These are phyloP conservation scores for Xiphorhynchus elegans DNA, from an alignment of 2,113 vertebrate species.

Conservation along the genomic window DNA sequence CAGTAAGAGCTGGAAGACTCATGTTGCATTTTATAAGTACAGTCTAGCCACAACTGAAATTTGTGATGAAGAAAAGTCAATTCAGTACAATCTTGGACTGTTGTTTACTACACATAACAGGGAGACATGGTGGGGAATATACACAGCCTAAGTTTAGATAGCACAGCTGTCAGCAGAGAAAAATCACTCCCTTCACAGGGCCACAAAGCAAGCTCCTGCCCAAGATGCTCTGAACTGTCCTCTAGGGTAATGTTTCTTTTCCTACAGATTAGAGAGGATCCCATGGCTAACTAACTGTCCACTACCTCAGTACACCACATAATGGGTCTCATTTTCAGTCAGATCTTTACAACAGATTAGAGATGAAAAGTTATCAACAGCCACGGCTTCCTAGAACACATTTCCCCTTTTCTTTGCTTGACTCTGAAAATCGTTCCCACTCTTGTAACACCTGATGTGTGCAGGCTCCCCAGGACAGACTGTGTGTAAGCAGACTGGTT, in stretches of 20 bases:
- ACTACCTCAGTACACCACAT: neutral
- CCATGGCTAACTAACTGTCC: neutral
- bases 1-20: neutral
- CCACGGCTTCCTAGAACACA: neutral
- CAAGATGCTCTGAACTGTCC: neutral
- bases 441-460: neutral
- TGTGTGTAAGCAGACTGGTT: conserved; percentile 17
- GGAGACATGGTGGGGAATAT: fast-evolving
- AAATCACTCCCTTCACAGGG: neutral
- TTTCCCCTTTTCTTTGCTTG: neutral
- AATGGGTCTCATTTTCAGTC: neutral
- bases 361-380: neutral
- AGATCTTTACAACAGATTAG: neutral
- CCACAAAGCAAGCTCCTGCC: neutral
- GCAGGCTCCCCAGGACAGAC: neutral
- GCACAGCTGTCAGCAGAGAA: neutral
- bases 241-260: neutral
- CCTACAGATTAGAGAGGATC: neutral
- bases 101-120: neutral
- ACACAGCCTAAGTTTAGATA: neutral
- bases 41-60: neutral
- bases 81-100: neutral
- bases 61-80: neutral
- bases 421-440: conserved; percentile 4
- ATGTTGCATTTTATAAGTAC: neutral